Base-by-base conservation (phyloP, 2,113 vertebrate genomes). In the Rhabdomys dilectus region DNA sequence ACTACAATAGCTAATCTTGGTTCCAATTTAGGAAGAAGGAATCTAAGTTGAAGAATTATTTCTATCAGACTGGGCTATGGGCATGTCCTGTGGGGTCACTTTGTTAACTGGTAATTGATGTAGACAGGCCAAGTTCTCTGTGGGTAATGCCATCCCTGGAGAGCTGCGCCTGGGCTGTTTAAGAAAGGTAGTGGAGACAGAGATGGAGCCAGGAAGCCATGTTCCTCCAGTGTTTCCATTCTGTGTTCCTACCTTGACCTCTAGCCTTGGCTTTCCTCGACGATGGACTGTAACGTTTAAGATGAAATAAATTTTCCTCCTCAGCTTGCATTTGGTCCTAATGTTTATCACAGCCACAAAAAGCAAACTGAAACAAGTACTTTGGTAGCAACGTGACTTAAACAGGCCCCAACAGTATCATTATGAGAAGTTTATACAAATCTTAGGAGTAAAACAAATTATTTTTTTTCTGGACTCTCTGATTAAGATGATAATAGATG, bases 401-500 rank as follows among this genome's bases (percentile, higher is more conserved):
- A 73, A 39, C 34, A 39, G 51, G 11, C 39, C 70, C 64, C 84
- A 0, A 93, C 53, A 92, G 21, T 89, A 75, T 95, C 26, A 51
- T 82, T 60, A 56, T 72, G n/a, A 89, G 48, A 91, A 34, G 89
- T n/a, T 88, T 51, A 64, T 75, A 58, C 21, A n/a, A 42, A 88
- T 51, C 3, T 62, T 95, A 17, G 68, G 17, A 10, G 26, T 80
- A 84, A 89, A 92, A 91, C 66, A 77, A 36, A 77, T 93, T 78
- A 19, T 95, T 84, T 90, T 94, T 94, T 76, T 94, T 88, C 66
- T 89, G 56, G 56, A 73, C 51, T 96, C 2, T 76, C 39, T 97
- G 85, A 91, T 91, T 76, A 92, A 84, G 66, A 93, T n/a, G 21
- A 76, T 81, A 53, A 62, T 86, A 51, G 8, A 34, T 96, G 51